Evolutionary conservation across 2,113 vertebrate species (phyloP).

Genomic region (Eonycteris spelaea): DNA sequence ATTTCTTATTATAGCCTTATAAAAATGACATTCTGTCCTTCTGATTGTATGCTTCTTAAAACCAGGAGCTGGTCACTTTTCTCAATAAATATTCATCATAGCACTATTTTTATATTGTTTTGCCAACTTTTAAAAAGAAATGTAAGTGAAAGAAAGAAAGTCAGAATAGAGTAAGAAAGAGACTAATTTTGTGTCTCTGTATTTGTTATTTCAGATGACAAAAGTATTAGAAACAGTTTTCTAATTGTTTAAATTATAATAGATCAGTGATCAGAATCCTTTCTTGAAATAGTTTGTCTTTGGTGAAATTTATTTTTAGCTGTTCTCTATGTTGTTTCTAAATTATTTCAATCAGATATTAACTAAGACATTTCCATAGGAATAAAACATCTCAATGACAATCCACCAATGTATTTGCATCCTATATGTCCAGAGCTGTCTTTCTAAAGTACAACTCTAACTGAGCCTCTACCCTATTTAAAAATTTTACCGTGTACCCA

Average conservation of each 20-base stretch:
- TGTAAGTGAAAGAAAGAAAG: not conserved
- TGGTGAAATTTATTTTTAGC: not conserved
- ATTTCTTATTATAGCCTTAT: not conserved
- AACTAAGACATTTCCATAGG: not conserved
- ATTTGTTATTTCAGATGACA: not conserved
- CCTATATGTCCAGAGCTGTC: not conserved
- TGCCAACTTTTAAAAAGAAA: not conserved
- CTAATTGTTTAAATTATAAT: not conserved
- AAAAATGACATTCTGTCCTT: not conserved
- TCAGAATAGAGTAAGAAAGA: not conserved
- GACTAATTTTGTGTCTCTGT: not conserved
- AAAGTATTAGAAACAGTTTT: not conserved
- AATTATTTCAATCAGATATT: not conserved
- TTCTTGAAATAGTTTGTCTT: not conserved
- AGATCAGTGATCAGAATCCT: not conserved
- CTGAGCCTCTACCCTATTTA: not conserved
- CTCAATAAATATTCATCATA: not conserved
- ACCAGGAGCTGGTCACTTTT: not conserved
- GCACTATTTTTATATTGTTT: not conserved
- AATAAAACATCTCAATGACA: not conserved
- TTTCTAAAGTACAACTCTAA: not conserved
- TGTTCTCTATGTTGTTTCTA: not conserved
- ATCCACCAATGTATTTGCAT: not conserved
- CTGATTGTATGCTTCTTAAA: not conserved
- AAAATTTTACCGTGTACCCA: not conserved